A percentile compares a stretch with the other conserved stretches of the same genome.
These are phyloP conservation scores for Montifringilla adamsi DNA, from an alignment of 2,113 vertebrate genomes.

Conservation along the genomic window DNA sequence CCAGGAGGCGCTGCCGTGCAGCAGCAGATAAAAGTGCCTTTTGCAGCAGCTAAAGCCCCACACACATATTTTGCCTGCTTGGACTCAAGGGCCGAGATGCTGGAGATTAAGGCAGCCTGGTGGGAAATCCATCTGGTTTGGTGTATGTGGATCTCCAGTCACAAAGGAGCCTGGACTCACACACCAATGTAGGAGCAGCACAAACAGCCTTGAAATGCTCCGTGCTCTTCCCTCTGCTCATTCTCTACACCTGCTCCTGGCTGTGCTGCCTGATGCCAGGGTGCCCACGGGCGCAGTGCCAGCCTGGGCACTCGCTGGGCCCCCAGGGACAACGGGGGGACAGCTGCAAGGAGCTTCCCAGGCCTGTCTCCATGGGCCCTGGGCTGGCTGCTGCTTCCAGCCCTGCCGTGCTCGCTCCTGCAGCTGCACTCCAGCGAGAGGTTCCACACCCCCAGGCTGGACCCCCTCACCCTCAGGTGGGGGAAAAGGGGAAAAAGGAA, in stretches of 20 bases:
- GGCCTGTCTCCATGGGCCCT: rapidly evolving
- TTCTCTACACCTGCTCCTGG: background rate
- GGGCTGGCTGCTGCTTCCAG: background rate
- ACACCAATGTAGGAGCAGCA: background rate
- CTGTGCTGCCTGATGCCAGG: rapidly evolving
- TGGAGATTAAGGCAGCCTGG: background rate
- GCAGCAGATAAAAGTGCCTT: background rate
- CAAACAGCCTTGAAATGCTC: background rate
- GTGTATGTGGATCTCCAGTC: background rate
- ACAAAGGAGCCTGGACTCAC: background rate
- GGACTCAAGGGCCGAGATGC: background rate
- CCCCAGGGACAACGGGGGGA: rapidly evolving
- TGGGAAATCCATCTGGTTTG: slow-evolving; percentile 2
- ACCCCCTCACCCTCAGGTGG: rapidly evolving
- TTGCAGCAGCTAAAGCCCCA: background rate
- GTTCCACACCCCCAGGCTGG: rapidly evolving
- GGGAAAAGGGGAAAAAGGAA: background rate
- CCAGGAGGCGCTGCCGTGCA: background rate
- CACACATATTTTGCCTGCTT: background rate
- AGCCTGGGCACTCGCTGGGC: background rate
- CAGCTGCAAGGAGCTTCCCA: background rate
- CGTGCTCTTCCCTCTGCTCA: background rate
- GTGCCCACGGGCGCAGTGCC: background rate
- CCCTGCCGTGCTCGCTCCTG: background rate
- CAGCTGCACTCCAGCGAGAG: background rate